These are phyloP conservation scores for Chroicocephalus ridibundus DNA, from an alignment of 2,113 vertebrate genomes.

Conservation along the genomic window DNA sequence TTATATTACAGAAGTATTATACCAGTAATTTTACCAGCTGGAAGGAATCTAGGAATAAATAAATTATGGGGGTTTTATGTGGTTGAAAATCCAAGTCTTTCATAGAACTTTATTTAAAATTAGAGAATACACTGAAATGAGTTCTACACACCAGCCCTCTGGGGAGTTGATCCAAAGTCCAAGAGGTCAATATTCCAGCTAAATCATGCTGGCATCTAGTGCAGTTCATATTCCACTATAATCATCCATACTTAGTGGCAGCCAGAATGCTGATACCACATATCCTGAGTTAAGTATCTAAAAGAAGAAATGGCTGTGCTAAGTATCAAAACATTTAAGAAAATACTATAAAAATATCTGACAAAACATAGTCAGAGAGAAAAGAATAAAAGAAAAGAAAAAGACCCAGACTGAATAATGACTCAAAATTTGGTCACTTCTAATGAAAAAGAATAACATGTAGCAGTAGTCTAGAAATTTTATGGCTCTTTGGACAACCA, in stretches of 20 bases:
- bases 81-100: background rate
- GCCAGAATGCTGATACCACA: background rate
- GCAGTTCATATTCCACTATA: background rate
- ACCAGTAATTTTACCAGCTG: background rate
- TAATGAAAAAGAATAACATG: background rate
- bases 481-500: background rate
- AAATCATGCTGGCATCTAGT: background rate
- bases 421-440: background rate
- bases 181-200: background rate
- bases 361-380: background rate
- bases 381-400: background rate
- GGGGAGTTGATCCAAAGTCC: background rate
- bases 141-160: background rate
- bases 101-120: background rate
- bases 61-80: background rate
- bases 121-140: background rate
- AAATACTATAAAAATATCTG: background rate
- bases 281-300: background rate
- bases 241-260: background rate
- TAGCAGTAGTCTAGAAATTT: background rate
- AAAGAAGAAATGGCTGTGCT: background rate
- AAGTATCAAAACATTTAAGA: background rate
- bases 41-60: background rate
- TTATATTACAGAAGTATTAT: background rate
- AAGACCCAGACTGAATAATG: background rate